These are phyloP conservation scores for Drosophila pectinifera DNA, from an alignment of 1,140 invertebrate genomes.

Conservation along the genomic window DNA sequence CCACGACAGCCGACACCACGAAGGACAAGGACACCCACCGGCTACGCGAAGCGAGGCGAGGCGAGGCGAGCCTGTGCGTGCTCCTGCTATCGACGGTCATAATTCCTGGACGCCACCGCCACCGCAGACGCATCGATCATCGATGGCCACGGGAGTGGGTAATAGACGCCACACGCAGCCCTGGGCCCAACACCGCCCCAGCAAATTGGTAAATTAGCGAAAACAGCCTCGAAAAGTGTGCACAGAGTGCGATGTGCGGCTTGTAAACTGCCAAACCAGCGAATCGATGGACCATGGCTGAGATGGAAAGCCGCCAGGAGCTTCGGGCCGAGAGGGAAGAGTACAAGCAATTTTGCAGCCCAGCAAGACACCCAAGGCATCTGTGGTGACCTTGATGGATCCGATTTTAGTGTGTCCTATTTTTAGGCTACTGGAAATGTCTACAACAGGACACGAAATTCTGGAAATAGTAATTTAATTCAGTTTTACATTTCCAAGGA, in stretches of 20 bases:
- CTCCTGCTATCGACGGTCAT: conserved; percentile 60
- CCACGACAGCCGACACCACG: conserved; percentile 12
- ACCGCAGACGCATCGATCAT: conserved; percentile 68
- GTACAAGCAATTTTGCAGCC: background rate
- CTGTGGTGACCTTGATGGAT: conserved; percentile 2
- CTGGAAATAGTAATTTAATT: background rate
- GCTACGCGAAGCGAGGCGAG: background rate
- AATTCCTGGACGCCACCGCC: conserved; percentile 61
- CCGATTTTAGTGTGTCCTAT: conserved; percentile 6
- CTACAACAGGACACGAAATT: background rate
- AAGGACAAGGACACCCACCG: conserved; percentile 38
- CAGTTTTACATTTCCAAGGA: background rate
- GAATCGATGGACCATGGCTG: conserved; percentile 13
- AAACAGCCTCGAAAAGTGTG: conserved; percentile 38
- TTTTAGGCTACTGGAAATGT: background rate
- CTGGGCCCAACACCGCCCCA: conserved; percentile 20
- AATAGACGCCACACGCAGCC: conserved; percentile 42
- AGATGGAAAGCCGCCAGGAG: background rate
- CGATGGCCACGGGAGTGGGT: conserved; percentile 31
- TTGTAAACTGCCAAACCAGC: conserved; percentile 20
- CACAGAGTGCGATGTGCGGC: conserved; percentile 21
- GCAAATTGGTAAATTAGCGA: conserved; percentile 65
- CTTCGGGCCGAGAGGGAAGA: background rate
- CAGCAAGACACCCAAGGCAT: background rate
- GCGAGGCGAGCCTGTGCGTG: conserved; percentile 33